Evolutionary conservation across 1,140 invertebrate species (phyloP), one percentile per base, ranked within the genome.

Genomic region (Tetramorium alpestre): DNA sequence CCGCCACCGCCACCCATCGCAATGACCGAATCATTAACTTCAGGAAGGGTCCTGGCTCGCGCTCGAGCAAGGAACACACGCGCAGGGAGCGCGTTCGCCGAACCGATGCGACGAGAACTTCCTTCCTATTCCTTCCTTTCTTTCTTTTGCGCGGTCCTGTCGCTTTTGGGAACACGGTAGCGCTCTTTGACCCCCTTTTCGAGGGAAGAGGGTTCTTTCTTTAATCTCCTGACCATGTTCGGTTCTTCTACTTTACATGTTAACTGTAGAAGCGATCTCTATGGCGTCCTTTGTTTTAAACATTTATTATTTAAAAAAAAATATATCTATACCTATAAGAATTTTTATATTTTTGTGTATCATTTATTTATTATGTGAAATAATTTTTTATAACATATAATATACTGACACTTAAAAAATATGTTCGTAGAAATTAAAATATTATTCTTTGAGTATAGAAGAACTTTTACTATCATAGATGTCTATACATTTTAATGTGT

Each of bases 1-100:
- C 54, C 87, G 67, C 56, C 62, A 86, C 76, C 62, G 56, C 88
- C 85, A 85, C 76, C 87, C 89, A 87, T 87, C 56, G 77, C 89
- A 91, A 91, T 91, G 90, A 91, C 87, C 90, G 87, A 91, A 91
- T 91, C 89, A 91, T 91, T 91, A 91, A 87, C 70, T 90, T 89
- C 88, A 77, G 85, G 87, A 90, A 89, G 85, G 89, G 89, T 90
- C 88, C 77, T 90, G 86, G 76, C 77, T 84, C 85, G 75, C 64
- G 69, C 75, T 86, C 65, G 49, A 78, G 38, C 64, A 28, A 65
- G 65, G 49, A 60, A 11, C 70, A 51, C 62, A 49, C 78, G 44
- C 70, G 44, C 47, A 33, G 54, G 69, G 69, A 84, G 18, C 38
- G 51, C 65, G 67, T 81, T 81, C 81, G 81, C 70, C 62, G 58